These are phyloP conservation scores for Menidia beryllina DNA, from an alignment of 2,113 vertebrate species.

Conservation along the genomic window DNA sequence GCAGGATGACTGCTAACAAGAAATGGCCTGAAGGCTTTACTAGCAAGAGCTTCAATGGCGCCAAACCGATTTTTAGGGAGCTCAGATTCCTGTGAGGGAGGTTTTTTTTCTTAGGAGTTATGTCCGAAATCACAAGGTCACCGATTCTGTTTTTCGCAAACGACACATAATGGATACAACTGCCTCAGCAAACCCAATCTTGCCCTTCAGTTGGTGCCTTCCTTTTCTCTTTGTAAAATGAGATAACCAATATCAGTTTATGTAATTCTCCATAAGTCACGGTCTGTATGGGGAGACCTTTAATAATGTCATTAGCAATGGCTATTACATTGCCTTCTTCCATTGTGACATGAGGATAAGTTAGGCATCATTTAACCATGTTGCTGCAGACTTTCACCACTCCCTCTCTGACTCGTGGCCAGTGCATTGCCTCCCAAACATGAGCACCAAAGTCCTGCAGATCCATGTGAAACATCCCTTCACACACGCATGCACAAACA, in stretches of 20 bases:
- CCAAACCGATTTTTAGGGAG: no score
- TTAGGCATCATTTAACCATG: slow-evolving; percentile 73
- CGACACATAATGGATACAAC: slow-evolving; percentile 34
- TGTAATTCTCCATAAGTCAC: slow-evolving; percentile 63
- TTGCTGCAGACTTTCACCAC: slow-evolving; percentile 24
- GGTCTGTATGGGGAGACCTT: slow-evolving; percentile 51
- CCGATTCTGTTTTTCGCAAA: slow-evolving; percentile 20
- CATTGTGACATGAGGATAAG: slow-evolving; percentile 59
- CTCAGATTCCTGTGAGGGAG: slow-evolving; percentile 5
- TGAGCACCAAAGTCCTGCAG: slow-evolving; percentile 49
- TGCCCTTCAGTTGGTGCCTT: slow-evolving; percentile 40
- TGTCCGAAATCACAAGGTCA: slow-evolving; percentile 39
- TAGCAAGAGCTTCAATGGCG: slow-evolving; percentile 16
- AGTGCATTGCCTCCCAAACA: slow-evolving; percentile 27
- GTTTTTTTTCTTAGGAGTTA: neutral
- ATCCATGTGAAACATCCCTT: slow-evolving; percentile 31
- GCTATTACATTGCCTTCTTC: slow-evolving; percentile 66
- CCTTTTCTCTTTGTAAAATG: slow-evolving; percentile 44
- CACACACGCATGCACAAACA: slow-evolving; percentile 23
- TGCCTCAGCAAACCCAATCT: slow-evolving; percentile 27
- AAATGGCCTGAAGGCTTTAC: slow-evolving; percentile 30
- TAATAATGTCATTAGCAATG: slow-evolving; percentile 74
- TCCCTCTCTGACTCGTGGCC: slow-evolving; percentile 17
- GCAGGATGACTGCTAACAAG: slow-evolving; percentile 23
- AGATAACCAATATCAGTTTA: slow-evolving; percentile 54